Evolutionary conservation across 2,113 vertebrate genomes (phyloP).

Genomic region (Dicaeum eximium): DNA sequence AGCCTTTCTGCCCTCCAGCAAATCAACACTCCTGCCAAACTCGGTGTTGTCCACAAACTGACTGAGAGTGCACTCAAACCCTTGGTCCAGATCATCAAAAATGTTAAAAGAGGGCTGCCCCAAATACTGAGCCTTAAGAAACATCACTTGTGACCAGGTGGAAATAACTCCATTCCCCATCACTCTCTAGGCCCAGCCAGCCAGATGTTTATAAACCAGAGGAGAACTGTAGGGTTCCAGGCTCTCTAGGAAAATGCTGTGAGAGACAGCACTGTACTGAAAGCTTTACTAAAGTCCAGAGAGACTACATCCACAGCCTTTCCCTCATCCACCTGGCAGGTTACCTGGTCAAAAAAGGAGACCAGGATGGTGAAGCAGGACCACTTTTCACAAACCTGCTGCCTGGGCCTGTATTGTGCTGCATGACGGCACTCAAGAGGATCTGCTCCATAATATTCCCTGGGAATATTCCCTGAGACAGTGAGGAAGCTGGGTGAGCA

Average conservation of each 20-base stretch:
- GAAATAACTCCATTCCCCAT: not conserved
- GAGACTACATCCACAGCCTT: not conserved
- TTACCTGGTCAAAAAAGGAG: not conserved
- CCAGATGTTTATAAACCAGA: not conserved
- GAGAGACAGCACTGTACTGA: not conserved
- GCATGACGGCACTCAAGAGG: not conserved
- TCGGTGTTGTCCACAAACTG: accelerated
- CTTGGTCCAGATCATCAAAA: not conserved
- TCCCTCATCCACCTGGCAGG: not conserved
- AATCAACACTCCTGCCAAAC: accelerated
- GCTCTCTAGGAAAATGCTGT: not conserved
- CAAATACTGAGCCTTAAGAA: not conserved
- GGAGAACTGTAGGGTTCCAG: not conserved
- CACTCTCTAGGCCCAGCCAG: no score
- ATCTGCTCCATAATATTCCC: not conserved
- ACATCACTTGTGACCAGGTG: not conserved
- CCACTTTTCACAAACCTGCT: not conserved
- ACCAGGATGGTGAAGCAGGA: not conserved
- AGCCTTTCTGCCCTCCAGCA: accelerated
- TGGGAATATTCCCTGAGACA: not conserved
- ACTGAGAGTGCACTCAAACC: not conserved
- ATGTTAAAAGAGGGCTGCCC: not conserved
- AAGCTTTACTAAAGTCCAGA: not conserved
- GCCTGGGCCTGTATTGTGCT: not conserved
- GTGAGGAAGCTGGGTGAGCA: not conserved